phyloP scores from a whole-genome alignment of 2,888 invertebrate genomes.

The Caenorhabditis drosophilae region DNA sequence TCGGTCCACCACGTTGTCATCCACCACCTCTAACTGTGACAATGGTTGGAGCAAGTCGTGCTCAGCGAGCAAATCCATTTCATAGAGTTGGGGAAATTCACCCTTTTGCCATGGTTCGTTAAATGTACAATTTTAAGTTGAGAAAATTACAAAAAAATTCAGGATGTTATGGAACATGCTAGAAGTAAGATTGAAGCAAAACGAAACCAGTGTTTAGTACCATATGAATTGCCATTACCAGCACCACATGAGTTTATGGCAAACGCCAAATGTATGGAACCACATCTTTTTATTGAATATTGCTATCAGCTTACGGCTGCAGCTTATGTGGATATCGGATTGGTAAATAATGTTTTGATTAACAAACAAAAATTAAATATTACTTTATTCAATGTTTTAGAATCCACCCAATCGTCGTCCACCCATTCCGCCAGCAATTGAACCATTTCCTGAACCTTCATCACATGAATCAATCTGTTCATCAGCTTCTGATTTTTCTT shows the following conservation, averaged over 20 bases:
- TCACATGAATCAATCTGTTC: constrained; percentile 24
- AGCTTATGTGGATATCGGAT: constrained; percentile 28
- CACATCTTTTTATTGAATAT: constrained; percentile 36
- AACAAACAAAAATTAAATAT: not conserved
- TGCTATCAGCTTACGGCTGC: constrained; percentile 37
- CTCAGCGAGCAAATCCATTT: constrained; percentile 28
- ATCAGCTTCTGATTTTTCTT: constrained; percentile 34
- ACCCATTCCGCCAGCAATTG: constrained; percentile 31
- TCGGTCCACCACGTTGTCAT: constrained; percentile 31
- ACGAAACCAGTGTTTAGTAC: constrained; percentile 7
- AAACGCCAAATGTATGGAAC: constrained; percentile 33
- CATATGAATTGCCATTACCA: constrained; percentile 23
- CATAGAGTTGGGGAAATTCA: constrained; percentile 17
- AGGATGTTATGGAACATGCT: constrained; percentile 23
- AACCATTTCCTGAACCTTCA: constrained; percentile 12
- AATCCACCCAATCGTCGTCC: constrained; percentile 31
- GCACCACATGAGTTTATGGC: constrained; percentile 35
- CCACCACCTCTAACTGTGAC: constrained; percentile 31
- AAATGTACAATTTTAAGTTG: not conserved
- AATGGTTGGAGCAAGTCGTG: constrained; percentile 25
- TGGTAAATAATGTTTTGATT: not conserved
- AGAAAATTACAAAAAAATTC: not conserved
- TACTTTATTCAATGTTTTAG: not conserved
- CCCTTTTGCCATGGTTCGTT: constrained; percentile 24
- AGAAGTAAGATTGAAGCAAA: constrained; percentile 11